These are phyloP conservation scores for Mycalesis mineus DNA, from an alignment of 2,888 invertebrate species.

Conservation along the genomic window DNA sequence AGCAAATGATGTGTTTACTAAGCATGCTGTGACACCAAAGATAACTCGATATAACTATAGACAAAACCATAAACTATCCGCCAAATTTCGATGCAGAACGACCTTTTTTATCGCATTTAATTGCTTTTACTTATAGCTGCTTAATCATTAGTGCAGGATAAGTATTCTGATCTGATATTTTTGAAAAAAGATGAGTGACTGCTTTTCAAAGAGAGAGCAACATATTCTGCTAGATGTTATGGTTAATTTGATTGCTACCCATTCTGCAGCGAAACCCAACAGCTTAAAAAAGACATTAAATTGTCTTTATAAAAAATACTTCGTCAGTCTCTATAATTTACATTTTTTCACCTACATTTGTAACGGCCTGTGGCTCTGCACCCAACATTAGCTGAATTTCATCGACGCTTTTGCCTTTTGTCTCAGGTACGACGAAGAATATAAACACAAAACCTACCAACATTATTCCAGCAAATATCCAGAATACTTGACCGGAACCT, in stretches of 20 bases:
- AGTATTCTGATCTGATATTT: too few relatives aligned
- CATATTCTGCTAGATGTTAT: too few relatives aligned
- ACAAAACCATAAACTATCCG: slow-evolving; percentile 19
- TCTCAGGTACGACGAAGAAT: slow-evolving; percentile 82
- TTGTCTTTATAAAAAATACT: slow-evolving; percentile 47
- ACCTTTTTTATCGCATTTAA: neutral
- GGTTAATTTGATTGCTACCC: neutral
- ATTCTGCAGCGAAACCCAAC: neutral
- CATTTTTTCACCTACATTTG: slow-evolving; percentile 50
- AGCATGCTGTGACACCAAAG: slow-evolving; percentile 41
- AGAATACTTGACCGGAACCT: slow-evolving; percentile 83
- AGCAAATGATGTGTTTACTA: slow-evolving; percentile 36
- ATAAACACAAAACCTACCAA: slow-evolving; percentile 82
- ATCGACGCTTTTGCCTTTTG: slow-evolving; percentile 83
- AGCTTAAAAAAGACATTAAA: slow-evolving; percentile 14
- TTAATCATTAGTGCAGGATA: too few relatives aligned
- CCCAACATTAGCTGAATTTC: slow-evolving; percentile 79
- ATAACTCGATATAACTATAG: slow-evolving; percentile 30
- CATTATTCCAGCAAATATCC: slow-evolving; percentile 84
- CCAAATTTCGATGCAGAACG: neutral
- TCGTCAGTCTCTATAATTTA: slow-evolving; percentile 55
- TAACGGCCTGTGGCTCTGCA: slow-evolving; percentile 45
- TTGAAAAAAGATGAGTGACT: too few relatives aligned
- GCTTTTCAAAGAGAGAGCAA: too few relatives aligned
- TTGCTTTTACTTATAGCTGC: too few relatives aligned